Evolutionary conservation across 2,113 vertebrate species (phyloP).

Genomic region (Hemibates koningsi): DNA sequence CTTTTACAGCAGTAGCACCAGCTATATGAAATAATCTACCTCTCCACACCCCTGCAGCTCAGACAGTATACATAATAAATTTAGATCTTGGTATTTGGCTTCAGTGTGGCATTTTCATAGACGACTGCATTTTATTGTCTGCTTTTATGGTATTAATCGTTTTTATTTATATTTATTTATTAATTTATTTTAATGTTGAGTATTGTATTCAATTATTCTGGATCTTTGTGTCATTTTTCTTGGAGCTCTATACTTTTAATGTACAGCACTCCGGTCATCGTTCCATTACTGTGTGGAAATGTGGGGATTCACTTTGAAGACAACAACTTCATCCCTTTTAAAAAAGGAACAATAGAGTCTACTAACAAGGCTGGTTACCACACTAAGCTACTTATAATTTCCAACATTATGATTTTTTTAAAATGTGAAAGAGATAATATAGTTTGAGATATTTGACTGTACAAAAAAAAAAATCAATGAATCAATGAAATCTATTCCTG

Average conservation of each 20-base stretch:
- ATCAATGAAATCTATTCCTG: neutral
- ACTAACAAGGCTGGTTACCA: neutral
- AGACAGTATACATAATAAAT: neutral
- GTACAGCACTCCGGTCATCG: neutral
- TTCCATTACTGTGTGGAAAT: neutral
- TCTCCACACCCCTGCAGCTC: neutral
- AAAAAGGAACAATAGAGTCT: neutral
- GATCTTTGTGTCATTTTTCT: neutral
- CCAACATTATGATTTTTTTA: neutral
- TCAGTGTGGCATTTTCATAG: neutral
- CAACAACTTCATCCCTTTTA: neutral
- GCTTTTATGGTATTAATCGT: neutral
- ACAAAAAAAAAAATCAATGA: neutral
- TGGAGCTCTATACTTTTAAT: neutral
- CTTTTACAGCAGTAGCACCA: neutral
- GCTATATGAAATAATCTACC: neutral
- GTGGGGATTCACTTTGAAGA: neutral
- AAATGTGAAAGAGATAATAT: neutral
- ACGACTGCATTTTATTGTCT: neutral
- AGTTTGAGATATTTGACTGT: neutral
- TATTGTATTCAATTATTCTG: neutral
- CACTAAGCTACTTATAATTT: neutral
- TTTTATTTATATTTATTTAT: neutral
- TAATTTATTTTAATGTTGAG: neutral
- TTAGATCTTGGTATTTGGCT: neutral